Conservation (phyloP, 37 sponge, comb jelly and placozoan genomes). For the Beroe forskalii region DNA sequence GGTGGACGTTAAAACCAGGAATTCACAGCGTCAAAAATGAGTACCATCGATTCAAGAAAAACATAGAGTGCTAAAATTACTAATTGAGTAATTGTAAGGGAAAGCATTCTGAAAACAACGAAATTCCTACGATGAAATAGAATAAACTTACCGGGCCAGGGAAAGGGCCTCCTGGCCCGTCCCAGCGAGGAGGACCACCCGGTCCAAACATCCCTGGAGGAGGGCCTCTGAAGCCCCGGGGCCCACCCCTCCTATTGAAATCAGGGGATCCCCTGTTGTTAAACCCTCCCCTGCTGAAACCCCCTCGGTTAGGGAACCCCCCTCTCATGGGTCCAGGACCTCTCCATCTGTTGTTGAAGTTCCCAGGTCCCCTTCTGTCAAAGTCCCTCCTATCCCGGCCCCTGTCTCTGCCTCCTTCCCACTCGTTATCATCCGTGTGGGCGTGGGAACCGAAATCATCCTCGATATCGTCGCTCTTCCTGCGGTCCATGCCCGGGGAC, state of each 20-base stretch:
- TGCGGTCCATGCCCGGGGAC: neutral
- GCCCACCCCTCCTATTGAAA: constrained; percentile 26
- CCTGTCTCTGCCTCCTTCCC: neutral
- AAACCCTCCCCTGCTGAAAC: neutral
- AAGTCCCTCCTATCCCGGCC: constrained; percentile 13
- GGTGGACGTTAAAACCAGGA: too few relatives aligned
- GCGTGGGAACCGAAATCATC: constrained; percentile 41
- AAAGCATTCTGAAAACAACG: too few relatives aligned
- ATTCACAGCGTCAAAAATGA: too few relatives aligned
- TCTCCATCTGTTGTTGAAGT: constrained; percentile 38
- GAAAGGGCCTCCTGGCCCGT: neutral
- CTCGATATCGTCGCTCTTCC: neutral
- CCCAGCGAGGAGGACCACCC: constrained; percentile 31
- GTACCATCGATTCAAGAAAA: too few relatives aligned
- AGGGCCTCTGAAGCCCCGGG: constrained; percentile 43
- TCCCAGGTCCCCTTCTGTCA: constrained; percentile 16
- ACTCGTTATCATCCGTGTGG: constrained; percentile 17
- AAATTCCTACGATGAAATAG: too few relatives aligned
- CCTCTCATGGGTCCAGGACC: constrained; percentile 33
- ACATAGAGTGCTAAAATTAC: too few relatives aligned
- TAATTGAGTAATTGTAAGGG: too few relatives aligned
- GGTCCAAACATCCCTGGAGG: constrained; percentile 56
- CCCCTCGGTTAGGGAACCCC: neutral
- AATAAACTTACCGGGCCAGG: constrained; percentile 9
- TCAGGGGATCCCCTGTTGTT: constrained; percentile 58